A percentile compares a stretch with the other conserved stretches of the same genome.
Conservation (phyloP, 2,888 invertebrate genomes). For the Melieria crassipennis region DNA sequence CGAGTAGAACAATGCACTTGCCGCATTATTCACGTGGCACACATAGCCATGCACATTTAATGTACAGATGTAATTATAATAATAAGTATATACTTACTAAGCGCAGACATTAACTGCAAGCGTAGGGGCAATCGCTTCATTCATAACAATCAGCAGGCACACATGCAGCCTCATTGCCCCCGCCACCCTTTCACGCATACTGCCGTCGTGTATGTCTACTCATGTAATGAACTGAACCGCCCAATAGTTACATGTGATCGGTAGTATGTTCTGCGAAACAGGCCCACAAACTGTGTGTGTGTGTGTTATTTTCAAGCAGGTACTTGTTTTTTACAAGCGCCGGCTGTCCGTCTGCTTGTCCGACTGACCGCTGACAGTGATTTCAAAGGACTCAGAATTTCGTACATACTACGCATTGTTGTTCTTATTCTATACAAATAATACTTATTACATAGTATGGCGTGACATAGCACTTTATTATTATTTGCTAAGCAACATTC, state of each 20-base stretch:
- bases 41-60: slow-evolving; percentile 1
- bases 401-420: slow-evolving; percentile 27
- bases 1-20: slow-evolving; percentile 20
- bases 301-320: too few species aligned
- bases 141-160: slow-evolving; percentile 1
- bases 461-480: not conserved
- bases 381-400: not conserved
- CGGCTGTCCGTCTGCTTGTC: not conserved
- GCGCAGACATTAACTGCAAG: slow-evolving; percentile 2
- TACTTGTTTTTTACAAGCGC: not conserved
- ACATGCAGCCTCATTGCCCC: slow-evolving; percentile 14
- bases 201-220: not conserved
- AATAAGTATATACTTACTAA: slow-evolving; percentile 10
- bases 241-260: not conserved
- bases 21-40: slow-evolving; percentile 9
- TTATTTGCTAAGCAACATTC: too few species aligned
- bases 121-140: not conserved
- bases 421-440: slow-evolving; percentile 21
- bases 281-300: too few species aligned
- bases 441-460: slow-evolving; percentile 5
- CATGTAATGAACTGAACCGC: not conserved
- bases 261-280: too few species aligned
- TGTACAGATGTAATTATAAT: slow-evolving; percentile 17
- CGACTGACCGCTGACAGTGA: too few species aligned
- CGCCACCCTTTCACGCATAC: not conserved